Evolutionary conservation across 2,797 vertebrate genomes (phyloP), one percentile per base, ranked within the genome.

Genomic region (Epinephelus malabaricus): DNA sequence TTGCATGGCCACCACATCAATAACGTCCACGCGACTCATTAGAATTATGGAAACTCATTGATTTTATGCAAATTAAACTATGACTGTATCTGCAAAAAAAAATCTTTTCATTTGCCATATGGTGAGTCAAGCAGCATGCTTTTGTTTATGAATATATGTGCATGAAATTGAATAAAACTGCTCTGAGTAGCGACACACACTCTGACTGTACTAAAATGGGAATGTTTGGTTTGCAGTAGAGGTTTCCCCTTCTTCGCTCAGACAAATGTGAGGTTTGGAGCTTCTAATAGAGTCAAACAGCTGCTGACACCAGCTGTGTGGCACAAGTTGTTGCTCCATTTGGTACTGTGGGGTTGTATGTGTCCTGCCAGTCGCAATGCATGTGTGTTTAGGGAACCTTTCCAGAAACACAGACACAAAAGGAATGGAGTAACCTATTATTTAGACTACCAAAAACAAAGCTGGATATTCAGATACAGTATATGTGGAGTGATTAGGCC

Each of bases 241-340:
- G 62, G 56, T 47, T 51, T 34, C 34, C 38, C 54, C 50, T 3
- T 65, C 27, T 79, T 73, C 56, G 64, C 60, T 78, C 66, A 60
- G 11, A 73, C 62, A 40, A 70, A 81, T 2, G 64, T 47, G 74
- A 19, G 46, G 15, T 61, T 43, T 67, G 40, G 2, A 78, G 55
- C 69, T 58, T 74, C 47, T 63, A 78, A 67, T n/a, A 58, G 47
- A 55, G 65, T 78, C 10, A 66, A 85, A 83, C 88, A 92, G 88
- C 92, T 84, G 92, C 88, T 76, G 64, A 73, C 55, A 75, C 79
- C 88, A 92, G 92, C 88, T 93, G 89, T 85, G 82, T 78, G 66
- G 45, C 82, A 86, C 89, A 91, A 88, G 65, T 75, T 82, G 25
- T 76, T 54, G 30, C 51, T 74, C 47, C 80, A 64, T 89, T 80